A percentile compares a stretch with the other conserved stretches of the same genome.
phyloP scores from a whole-genome alignment of 35 echinoderm and acorn worm species.

The Anneissia japonica region DNA sequence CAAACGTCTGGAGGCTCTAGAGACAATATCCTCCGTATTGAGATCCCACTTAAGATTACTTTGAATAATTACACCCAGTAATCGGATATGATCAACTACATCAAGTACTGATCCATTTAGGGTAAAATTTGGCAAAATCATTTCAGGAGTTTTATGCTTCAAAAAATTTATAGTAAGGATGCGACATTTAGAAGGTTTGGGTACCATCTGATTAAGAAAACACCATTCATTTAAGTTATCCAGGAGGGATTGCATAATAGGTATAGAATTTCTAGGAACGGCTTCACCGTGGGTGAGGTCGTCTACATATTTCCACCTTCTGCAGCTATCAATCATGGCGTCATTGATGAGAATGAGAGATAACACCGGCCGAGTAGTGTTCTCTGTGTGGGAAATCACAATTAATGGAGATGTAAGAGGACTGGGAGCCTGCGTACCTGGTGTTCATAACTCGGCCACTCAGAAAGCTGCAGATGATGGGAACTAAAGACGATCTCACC shows the following conservation, averaged over 20 bases:
- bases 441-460: neutral
- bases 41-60: neutral
- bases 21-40: neutral
- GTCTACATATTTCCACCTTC: neutral
- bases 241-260: neutral
- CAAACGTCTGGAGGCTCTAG: neutral
- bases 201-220: neutral
- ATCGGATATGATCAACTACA: neutral
- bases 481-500: constrained; percentile 1
- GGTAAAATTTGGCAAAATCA: neutral
- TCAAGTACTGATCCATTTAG: neutral
- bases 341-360: neutral
- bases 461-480: constrained; percentile 36
- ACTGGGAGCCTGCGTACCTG: neutral
- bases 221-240: neutral
- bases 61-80: neutral
- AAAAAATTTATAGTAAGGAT: neutral
- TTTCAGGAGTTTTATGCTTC: neutral
- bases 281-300: neutral
- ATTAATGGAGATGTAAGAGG: neutral
- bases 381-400: constrained; percentile 30
- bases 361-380: neutral
- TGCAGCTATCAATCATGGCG: neutral
- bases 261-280: neutral
- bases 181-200: neutral